Evolutionary conservation across 2,113 vertebrate species (phyloP).

Genomic region (Neogale vison): DNA sequence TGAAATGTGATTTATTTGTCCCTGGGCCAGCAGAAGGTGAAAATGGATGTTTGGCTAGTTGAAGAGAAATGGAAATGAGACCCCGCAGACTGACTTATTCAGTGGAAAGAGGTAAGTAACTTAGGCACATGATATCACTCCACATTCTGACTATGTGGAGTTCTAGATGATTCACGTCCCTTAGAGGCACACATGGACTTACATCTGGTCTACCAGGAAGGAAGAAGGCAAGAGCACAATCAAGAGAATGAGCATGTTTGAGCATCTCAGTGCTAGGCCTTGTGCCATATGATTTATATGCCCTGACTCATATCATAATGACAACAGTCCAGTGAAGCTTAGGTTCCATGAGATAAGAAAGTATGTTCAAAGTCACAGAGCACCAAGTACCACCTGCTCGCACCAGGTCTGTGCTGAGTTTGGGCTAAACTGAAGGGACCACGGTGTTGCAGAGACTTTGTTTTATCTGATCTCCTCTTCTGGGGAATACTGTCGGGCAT

Average conservation of each 20-base stretch:
- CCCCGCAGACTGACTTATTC: constrained; percentile 84
- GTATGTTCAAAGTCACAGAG: not conserved
- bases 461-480: not conserved
- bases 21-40: constrained; percentile 92
- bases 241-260: not conserved
- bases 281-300: not conserved
- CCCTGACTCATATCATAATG: not conserved
- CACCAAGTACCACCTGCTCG: not conserved
- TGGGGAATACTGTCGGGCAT: not conserved
- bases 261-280: not conserved
- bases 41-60: constrained; percentile 89
- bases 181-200: not conserved
- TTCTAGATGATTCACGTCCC: constrained; percentile 1
- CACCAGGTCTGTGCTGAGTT: not conserved
- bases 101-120: constrained; percentile 77
- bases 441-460: fast-evolving
- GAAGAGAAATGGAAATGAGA: constrained; percentile 86
- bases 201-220: not conserved
- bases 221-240: not conserved
- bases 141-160: constrained; percentile 37
- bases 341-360: not conserved
- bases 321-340: not conserved
- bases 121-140: constrained; percentile 66
- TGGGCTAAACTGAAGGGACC: not conserved
- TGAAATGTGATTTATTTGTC: constrained; percentile 98